Evolutionary conservation across 2,888 invertebrate species (phyloP), one percentile per base, ranked within the genome.

Genomic region (Macaria notata): DNA sequence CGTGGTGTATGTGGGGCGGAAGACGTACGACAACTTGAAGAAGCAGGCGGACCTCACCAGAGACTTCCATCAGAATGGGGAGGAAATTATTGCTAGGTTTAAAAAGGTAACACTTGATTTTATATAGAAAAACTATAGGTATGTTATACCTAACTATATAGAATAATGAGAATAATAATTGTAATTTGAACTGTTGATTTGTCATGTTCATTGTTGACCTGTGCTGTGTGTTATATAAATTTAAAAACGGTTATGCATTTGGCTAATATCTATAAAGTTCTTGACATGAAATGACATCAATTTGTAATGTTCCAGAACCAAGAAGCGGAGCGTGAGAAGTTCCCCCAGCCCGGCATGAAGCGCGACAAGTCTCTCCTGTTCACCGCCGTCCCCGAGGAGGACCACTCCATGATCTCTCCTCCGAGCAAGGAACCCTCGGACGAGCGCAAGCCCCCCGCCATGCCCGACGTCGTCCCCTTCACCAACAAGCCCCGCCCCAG

Each of bases 381-480:
- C 73, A 96, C 96, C 0, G 95, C 96, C 4, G 96, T 96, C 50
- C 95, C 96, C 1, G 96, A 96, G 86, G 96, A 97, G 75, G 94
- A 94, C 65, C 90, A 92, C 76, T 84, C 75, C 29, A 87, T 91
- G 84, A 90, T 89, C 62, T 91, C 92, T 0, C 92, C 92, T 0
- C 91, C 92, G 0, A 84, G 73, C 65, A 71, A 72, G 50, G 80
- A 81, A 19, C 68, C 75, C 4, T 39, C 66, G 3, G 70, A 73
- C 39, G 73, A 75, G 42, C 66, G 80, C 45, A 84, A 85, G 59
- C 76, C 71, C 0, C 78, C 84, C 0, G 71, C 78, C 63, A 88
- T 92, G 86, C 92, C 92, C 0, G 92, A 92, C 60, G 92, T 92
- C 1, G 92, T 92, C 0, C 92, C 92, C 0, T 92, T 92, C 76